A percentile compares a stretch with the other conserved stretches of the same genome.
phyloP scores from a whole-genome alignment of 1,140 invertebrate species.

The Ceratina japonica region DNA sequence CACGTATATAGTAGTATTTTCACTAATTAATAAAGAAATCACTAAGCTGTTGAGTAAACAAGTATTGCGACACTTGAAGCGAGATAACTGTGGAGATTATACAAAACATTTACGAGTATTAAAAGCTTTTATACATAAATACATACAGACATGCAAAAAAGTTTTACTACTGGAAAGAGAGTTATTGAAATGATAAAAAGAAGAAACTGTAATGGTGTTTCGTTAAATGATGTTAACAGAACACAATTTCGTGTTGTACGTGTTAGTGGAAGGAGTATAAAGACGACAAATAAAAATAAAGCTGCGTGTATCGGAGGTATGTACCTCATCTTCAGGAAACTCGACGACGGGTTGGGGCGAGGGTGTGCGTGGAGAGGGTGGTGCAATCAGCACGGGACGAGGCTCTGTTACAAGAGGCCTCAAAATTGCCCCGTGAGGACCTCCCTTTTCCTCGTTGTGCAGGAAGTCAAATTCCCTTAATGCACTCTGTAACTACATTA shows the following conservation, averaged over 20 bases:
- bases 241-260: neutral
- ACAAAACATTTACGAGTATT: slow-evolving; percentile 3
- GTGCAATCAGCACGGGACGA: slow-evolving; percentile 78
- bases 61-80: neutral
- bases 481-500: slow-evolving; percentile 88
- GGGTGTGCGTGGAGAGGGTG: slow-evolving; percentile 84
- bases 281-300: slow-evolving; percentile 58
- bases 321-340: slow-evolving; percentile 89
- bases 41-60: slow-evolving; percentile 1
- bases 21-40: neutral
- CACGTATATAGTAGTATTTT: neutral
- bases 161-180: neutral
- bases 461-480: slow-evolving; percentile 94
- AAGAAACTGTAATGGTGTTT: neutral
- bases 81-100: neutral
- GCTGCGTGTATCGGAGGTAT: slow-evolving; percentile 68
- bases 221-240: neutral
- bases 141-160: slow-evolving; percentile 5
- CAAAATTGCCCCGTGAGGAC: slow-evolving; percentile 77
- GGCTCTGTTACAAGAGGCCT: slow-evolving; percentile 78
- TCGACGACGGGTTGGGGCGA: slow-evolving; percentile 88
- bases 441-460: slow-evolving; percentile 86
- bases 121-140: slow-evolving; percentile 18
- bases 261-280: slow-evolving; percentile 16
- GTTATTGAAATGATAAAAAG: slow-evolving; percentile 2